Base-by-base conservation (phyloP, 1,140 invertebrate genomes). In the Lasioglossum baleicum region DNA sequence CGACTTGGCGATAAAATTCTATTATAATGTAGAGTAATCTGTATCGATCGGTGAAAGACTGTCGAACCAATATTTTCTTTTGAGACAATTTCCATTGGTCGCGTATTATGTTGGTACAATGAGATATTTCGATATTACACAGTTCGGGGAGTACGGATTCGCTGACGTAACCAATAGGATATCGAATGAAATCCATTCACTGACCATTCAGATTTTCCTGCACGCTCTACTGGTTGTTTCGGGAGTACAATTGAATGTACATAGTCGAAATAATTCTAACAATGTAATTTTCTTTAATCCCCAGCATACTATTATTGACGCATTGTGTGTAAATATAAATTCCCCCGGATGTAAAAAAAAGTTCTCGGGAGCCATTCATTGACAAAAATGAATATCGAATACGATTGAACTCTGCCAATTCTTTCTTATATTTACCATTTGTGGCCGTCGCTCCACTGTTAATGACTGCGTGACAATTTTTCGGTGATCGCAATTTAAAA, bases 1-100 rank as follows among this genome's bases (percentile, higher is more conserved):
- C 56, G 61, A 79, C 51, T 58, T 58, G 1, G 7, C n/a, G 17
- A 7, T 58, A 65, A 79, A 73, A 79, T 70, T 60, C 3, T 44
- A 44, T 44, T 44, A 44, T 4, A 48, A 48, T 48, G 20, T 7
- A n/a, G n/a, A 20, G 56, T n/a, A 58, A 58, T 58, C n/a, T 58
- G 8, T 58, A n/a, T 58, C 56, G 56, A 20, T 56, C 20, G 6
- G 6, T 3, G 15, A 15, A 6, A 7, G 6, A 56, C 20, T 15
- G 20, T 56, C 6, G 20, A 56, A 56, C 6, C 51, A 20, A 56
- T 56, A 56, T 20, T 56, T 56, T 20, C 17, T 56, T 56, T 56
- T 56, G 15, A 20, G 6, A 7, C 15, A 56, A 56, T 56, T 56
- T 6, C 51, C 51, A 20, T 56, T 56, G 15, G 15, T 4, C 51